phyloP scores from a whole-genome alignment of 2,888 invertebrate genomes.

The Phlogophora meticulosa region DNA sequence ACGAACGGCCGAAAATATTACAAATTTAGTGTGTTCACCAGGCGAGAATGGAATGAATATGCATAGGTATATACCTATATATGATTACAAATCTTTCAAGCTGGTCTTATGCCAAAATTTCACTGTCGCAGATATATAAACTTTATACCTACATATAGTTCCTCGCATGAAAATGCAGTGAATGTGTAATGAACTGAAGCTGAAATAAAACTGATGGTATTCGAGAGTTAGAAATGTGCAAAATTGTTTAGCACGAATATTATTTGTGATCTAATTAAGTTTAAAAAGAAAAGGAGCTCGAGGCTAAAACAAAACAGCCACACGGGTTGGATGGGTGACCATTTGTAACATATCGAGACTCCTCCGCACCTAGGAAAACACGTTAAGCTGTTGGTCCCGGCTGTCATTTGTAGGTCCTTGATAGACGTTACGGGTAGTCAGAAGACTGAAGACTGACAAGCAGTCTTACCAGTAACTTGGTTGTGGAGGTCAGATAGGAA shows the following conservation, averaged over 20 bases:
- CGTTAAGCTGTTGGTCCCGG: no score
- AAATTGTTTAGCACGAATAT: conserved; percentile 19
- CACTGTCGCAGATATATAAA: conserved; percentile 61
- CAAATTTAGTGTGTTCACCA: conserved; percentile 68
- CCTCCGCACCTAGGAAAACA: no score
- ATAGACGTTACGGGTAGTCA: no score
- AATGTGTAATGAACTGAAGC: conserved; percentile 57
- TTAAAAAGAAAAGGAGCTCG: no score
- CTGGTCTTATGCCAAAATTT: conserved; percentile 67
- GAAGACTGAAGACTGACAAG: no score
- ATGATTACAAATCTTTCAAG: conserved; percentile 65
- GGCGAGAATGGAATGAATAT: conserved; percentile 74
- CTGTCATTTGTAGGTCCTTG: no score
- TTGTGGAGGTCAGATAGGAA: no score
- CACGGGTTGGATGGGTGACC: no score
- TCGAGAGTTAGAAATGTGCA: conserved; percentile 31
- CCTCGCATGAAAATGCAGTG: conserved; percentile 48
- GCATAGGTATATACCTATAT: no score
- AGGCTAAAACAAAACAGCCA: no score
- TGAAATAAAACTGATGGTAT: conserved; percentile 39
- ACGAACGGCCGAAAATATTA: conserved; percentile 74
- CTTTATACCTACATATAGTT: conserved; percentile 58
- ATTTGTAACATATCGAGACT: no score
- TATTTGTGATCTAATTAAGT: conserved; percentile 23
- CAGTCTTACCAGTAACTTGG: no score